Conservation (phyloP, 1,140 invertebrate genomes). For the Limonius californicus region DNA sequence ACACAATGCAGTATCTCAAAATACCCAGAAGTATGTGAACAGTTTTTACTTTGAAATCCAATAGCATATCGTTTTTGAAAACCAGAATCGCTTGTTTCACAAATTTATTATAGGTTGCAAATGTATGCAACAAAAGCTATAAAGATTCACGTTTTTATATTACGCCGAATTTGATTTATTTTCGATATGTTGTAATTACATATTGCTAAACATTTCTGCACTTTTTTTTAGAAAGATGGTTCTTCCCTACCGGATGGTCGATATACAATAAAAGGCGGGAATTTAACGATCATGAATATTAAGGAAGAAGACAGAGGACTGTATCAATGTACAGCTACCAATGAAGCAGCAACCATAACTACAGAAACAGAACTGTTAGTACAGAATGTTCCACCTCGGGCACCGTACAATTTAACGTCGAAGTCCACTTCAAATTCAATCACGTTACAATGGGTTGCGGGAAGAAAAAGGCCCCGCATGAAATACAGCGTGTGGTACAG, state of each 20-base stretch:
- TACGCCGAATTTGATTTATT: too few relatives aligned
- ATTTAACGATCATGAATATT: conserved; percentile 80
- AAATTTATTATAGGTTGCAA: too few relatives aligned
- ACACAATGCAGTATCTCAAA: too few relatives aligned
- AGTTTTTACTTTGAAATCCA: too few relatives aligned
- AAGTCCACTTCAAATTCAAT: conserved; percentile 73
- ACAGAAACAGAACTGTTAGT: conserved; percentile 85
- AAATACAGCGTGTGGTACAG: conserved; percentile 85
- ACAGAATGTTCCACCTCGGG: conserved; percentile 80
- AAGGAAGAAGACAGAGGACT: conserved; percentile 83
- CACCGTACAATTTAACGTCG: conserved; percentile 85
- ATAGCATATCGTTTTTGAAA: too few relatives aligned
- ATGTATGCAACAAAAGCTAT: too few relatives aligned
- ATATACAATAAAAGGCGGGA: conserved; percentile 69
- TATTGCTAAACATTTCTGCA: background rate
- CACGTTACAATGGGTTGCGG: conserved; percentile 81
- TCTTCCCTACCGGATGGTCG: conserved; percentile 65
- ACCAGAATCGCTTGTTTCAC: too few relatives aligned
- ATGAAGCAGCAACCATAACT: conserved; percentile 87
- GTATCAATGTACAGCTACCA: conserved; percentile 88
- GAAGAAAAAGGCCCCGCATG: conserved; percentile 74
- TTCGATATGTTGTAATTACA: background rate
- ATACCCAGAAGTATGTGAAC: too few relatives aligned
- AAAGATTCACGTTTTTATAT: too few relatives aligned
- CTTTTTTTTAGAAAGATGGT: conserved; percentile 67